Evolutionary conservation across 2,888 invertebrate genomes (phyloP).

Genomic region (Nomada fabriciana): DNA sequence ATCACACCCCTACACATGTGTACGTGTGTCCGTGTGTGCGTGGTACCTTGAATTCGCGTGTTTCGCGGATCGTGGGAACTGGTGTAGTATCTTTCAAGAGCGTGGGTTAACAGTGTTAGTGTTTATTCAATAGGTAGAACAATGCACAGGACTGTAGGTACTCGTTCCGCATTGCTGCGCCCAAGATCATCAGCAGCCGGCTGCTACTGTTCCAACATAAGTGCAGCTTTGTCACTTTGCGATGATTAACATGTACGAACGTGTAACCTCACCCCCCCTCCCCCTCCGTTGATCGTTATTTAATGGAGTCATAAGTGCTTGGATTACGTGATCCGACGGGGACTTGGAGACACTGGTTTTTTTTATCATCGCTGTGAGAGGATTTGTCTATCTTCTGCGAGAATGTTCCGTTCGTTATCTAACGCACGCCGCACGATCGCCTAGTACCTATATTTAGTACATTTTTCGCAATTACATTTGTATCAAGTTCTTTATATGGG

Average conservation of each 20-base stretch:
- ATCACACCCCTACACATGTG: constrained; percentile 34
- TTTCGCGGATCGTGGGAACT: constrained; percentile 81
- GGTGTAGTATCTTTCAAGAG: constrained; percentile 79
- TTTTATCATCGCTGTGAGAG: too few species aligned
- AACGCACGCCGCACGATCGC: too few species aligned
- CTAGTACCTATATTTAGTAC: too few species aligned
- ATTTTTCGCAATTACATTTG: too few species aligned
- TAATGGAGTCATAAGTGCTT: constrained; percentile 33
- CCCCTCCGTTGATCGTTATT: neutral
- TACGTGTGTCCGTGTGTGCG: constrained; percentile 16
- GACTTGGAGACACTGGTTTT: constrained; percentile 27
- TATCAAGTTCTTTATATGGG: too few species aligned
- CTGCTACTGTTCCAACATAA: constrained; percentile 63
- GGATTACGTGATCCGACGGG: constrained; percentile 38
- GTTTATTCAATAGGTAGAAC: constrained; percentile 80
- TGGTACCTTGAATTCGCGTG: constrained; percentile 80
- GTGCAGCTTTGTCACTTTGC: constrained; percentile 54
- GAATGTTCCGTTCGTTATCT: neutral
- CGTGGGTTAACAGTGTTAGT: constrained; percentile 81
- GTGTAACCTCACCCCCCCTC: neutral
- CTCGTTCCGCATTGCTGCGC: constrained; percentile 80
- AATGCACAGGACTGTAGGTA: constrained; percentile 81
- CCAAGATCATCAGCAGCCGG: constrained; percentile 77
- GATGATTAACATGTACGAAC: constrained; percentile 38
- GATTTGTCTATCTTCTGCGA: neutral